A percentile compares a stretch with the other conserved stretches of the same genome.
Conservation (phyloP, 2,797 vertebrate species). For the Uromys caudimaculatus region DNA sequence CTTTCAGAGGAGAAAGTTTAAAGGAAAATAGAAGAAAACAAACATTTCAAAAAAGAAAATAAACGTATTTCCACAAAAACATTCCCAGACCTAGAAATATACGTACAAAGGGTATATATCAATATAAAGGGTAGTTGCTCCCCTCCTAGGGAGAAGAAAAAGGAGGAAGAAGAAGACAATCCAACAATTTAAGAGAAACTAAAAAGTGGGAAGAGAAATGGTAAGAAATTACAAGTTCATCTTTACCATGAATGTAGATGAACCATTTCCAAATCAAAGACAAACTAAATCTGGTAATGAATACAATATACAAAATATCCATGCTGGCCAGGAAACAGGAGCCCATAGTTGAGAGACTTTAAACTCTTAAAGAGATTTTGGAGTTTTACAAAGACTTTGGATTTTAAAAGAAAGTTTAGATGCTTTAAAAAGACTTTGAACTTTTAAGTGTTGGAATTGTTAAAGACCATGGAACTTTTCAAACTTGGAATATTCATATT, state of each 20-base stretch:
- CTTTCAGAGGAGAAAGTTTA: not conserved
- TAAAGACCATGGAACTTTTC: not conserved
- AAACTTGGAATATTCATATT: not conserved
- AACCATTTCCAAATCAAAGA: not conserved
- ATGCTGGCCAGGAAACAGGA: not conserved
- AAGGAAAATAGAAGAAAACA: not conserved
- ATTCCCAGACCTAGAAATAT: not conserved
- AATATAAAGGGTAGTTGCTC: not conserved
- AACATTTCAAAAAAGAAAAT: not conserved
- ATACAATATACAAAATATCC: not conserved
- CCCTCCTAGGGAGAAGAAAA: not conserved
- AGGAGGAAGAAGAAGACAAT: not conserved
- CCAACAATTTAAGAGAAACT: not conserved
- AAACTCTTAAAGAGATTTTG: not conserved
- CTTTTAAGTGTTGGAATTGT: not conserved
- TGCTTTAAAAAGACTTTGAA: not conserved
- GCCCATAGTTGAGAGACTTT: not conserved
- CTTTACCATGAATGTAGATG: conserved; percentile 2
- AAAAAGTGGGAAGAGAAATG: not conserved
- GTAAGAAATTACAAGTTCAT: not conserved
- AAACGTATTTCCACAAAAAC: not conserved
- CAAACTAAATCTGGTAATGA: not conserved
- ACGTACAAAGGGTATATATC: too few relatives aligned
- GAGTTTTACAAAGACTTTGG: not conserved
- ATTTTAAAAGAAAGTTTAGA: not conserved